Evolutionary conservation across 1,140 invertebrate genomes (phyloP), one percentile per base, ranked within the genome.

Genomic region (Bathynomus jamesi): DNA sequence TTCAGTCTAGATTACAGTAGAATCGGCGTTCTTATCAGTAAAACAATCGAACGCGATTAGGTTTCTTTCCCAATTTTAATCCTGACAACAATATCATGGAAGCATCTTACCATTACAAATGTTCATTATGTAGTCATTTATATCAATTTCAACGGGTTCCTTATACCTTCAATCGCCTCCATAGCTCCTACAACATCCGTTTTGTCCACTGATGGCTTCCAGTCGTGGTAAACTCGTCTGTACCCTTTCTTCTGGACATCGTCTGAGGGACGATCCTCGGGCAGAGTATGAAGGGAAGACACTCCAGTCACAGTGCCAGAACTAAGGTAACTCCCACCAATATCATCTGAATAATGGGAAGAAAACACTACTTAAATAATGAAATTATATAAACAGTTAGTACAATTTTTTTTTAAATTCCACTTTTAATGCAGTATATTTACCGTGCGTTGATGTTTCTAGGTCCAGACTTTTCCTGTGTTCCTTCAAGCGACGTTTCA

Each of bases 131-230:
- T n/a, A n/a, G n/a, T n/a, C n/a, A n/a, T n/a, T n/a, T n/a, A n/a
- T n/a, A n/a, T n/a, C n/a, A n/a, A n/a, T n/a, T n/a, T n/a, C n/a
- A n/a, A n/a, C n/a, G n/a, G n/a, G n/a, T n/a, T 53, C 11, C 46
- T n/a, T 5, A 27, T 82, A 91, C 90, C 89, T 86, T 93, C 92
- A 69, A 94, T 91, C 30, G 91, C 88, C 84, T 94, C 91, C 85
- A 94, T 89, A 28, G 90, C 89, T 65, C 88, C 85, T 76, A 93
- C 90, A 32, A 94, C 89, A 82, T 93, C 92, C 25, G 88, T 89
- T 79, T 89, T 91, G 74, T 93, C 90, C 8, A 91, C 87, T 21
- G 88, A 89, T 21, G 91, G 91, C 77, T 88, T 89, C 90, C 92
- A 91, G 78, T 93, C 90, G 24, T 87, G 83, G 78, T 89, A 90